A percentile compares a stretch with the other conserved stretches of the same genome.
Conservation (phyloP, 2,113 vertebrate genomes). For the Pelusios castaneus region DNA sequence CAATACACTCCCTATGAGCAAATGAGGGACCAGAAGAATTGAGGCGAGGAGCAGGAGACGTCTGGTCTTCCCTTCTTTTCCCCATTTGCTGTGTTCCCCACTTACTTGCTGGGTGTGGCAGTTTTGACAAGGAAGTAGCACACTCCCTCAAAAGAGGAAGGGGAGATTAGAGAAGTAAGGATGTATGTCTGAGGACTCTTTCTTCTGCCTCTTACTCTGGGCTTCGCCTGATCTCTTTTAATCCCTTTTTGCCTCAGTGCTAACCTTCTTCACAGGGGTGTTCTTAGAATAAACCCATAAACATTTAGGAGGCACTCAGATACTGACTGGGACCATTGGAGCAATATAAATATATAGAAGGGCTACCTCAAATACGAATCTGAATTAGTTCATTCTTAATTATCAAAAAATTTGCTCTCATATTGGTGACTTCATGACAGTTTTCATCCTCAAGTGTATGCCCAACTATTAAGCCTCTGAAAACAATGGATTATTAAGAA, state of each 20-base stretch:
- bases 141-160: neutral
- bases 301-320: neutral
- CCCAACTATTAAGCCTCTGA: neutral
- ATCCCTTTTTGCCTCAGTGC: constrained; percentile 2
- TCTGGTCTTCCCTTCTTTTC: neutral
- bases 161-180: neutral
- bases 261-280: neutral
- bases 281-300: neutral
- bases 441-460: neutral
- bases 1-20: neutral
- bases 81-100: neutral
- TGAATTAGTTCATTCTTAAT: neutral
- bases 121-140: neutral
- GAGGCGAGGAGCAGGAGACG: no score
- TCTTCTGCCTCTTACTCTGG: constrained; percentile 2
- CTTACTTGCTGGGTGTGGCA: neutral
- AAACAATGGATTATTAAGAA: neutral
- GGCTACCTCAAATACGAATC: neutral
- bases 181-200: neutral
- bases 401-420: neutral
- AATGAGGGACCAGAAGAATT: no score
- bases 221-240: constrained; percentile 32
- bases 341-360: neutral
- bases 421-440: neutral
- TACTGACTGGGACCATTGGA: neutral